Conservation (phyloP, 2,113 vertebrate genomes). For the Spea multiplicata region DNA sequence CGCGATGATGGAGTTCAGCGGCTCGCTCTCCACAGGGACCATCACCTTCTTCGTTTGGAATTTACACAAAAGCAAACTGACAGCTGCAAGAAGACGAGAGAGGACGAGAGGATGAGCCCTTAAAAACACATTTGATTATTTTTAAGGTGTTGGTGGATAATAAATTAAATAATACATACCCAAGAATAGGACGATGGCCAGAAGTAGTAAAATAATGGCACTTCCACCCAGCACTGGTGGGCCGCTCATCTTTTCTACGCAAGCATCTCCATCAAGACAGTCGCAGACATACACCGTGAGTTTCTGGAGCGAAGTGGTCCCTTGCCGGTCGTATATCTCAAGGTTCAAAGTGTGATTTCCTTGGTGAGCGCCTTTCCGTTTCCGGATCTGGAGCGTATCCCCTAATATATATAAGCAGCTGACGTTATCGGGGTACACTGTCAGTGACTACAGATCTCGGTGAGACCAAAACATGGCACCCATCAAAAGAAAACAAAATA, state of each 20-base stretch:
- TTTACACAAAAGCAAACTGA: constrained; percentile 30
- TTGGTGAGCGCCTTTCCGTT: constrained; percentile 4
- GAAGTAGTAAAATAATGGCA: constrained; percentile 14
- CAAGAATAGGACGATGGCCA: constrained; percentile 5
- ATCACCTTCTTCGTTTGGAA: constrained; percentile 16
- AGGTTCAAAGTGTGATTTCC: constrained; percentile 35
- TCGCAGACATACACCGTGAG: constrained; percentile 38
- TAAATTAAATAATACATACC: constrained; percentile 17
- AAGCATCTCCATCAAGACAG: constrained; percentile 16
- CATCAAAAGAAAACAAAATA: too few relatives aligned
- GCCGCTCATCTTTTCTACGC: background rate
- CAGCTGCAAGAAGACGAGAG: background rate
- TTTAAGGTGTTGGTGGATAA: background rate
- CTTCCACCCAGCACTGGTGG: constrained; percentile 27
- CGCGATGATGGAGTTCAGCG: constrained; percentile 19
- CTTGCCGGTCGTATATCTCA: constrained; percentile 40
- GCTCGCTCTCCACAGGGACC: constrained; percentile 24
- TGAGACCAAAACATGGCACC: too few relatives aligned
- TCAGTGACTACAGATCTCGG: too few relatives aligned
- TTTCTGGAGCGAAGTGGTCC: background rate
- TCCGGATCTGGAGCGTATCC: constrained; percentile 17
- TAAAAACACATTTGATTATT: too few relatives aligned
- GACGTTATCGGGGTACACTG: too few relatives aligned
- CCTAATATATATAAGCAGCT: background rate
- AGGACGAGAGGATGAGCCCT: background rate